Conservation (phyloP, 2,113 vertebrate genomes). For the Zosterops hypoxanthus region DNA sequence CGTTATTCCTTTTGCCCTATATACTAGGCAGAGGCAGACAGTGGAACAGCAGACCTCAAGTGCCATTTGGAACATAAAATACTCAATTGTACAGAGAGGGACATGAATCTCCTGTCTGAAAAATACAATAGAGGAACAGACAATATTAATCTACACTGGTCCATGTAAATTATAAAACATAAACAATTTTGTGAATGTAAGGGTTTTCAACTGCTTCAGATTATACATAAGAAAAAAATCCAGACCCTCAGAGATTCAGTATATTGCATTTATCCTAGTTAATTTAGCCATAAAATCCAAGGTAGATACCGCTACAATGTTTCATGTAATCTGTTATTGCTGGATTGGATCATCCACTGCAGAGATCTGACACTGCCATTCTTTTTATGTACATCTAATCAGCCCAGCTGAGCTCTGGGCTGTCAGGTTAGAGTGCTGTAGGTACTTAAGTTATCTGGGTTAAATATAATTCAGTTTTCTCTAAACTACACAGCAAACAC, state of each 20-base stretch:
- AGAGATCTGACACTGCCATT: not conserved
- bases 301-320: not conserved
- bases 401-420: conserved; percentile 2
- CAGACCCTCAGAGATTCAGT: not conserved
- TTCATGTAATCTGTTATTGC: not conserved
- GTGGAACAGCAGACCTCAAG: conserved; percentile 4
- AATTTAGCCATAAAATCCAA: conserved; percentile 8
- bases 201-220: not conserved
- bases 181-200: not conserved
- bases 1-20: not conserved
- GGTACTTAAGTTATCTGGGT: conserved; percentile 2
- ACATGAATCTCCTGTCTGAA: not conserved
- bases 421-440: conserved; percentile 19
- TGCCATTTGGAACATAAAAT: conserved; percentile 9
- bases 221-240: not conserved
- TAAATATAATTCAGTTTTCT: conserved; percentile 31
- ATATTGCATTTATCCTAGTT: not conserved
- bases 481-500: not conserved
- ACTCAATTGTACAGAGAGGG: not conserved
- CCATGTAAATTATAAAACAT: not conserved
- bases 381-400: not conserved
- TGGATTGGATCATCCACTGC: not conserved
- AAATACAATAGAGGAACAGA: not conserved
- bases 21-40: not conserved
- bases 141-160: not conserved